Base-by-base conservation (phyloP, 2,113 vertebrate species). In the Gymnobelideus leadbeateri region DNA sequence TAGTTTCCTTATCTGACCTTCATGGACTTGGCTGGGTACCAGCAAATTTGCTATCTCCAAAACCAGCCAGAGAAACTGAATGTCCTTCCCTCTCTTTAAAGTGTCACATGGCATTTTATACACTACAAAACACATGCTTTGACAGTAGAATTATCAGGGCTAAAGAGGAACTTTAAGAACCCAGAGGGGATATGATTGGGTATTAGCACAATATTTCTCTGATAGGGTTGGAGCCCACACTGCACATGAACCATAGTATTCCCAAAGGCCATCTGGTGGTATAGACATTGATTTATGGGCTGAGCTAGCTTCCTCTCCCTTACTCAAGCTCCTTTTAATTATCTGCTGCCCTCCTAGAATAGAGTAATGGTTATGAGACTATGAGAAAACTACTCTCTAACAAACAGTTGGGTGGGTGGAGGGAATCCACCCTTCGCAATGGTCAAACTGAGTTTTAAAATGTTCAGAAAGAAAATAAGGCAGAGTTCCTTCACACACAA, bases 41-140 rank as follows among this genome's bases (percentile, higher is more conserved):
- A 46, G 84, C 51, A 96, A 93, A 43, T 54, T 94, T 94, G 31
- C 31, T 46, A 92, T 57, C 28, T 50, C 55, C 95, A 95, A 95
- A 90, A 95, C 55, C 96, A 96, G 77, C 26, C 89, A 94, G 89
- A 26, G 89, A 89, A 94, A 91, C 52, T 92, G 53, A 96, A 91
- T 96, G 90, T 55, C 95, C 52, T 95, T 89, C 52, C 12, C 92
- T 93, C 94, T 47, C 46, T 97, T 94, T 57, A 57, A 96, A 96
- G 53, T 91, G 57, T 92, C 91, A 11, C 50, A 46, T 50, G 43
- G 31, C 21, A 68, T 52, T 95, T 96, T 94, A 91, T 0, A 93
- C 51, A 61, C 46, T 68, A 3, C 0, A 9, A 95, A 94, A 89
- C 37, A 93, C 61, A 89, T 43, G 89, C 8, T 19, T 68, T 37